Base-by-base conservation (phyloP, 2,113 vertebrate genomes). In the Sminthopsis crassicaudata region DNA sequence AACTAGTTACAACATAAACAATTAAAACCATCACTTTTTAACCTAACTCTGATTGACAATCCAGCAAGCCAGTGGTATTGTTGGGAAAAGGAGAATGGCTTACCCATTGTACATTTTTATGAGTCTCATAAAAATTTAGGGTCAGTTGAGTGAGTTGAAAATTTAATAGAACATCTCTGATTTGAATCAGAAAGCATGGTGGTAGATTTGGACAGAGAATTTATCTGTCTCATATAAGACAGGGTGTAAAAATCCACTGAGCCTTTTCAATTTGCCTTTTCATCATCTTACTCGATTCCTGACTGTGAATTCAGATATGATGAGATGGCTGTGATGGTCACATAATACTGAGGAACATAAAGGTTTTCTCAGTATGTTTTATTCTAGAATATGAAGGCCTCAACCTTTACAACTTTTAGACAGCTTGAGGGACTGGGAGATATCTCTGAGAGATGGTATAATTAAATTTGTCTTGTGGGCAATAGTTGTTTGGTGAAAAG, bases 81-180 rank as follows among this genome's bases (percentile, higher is more conserved):
- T 84, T 84, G 67, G 14, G 36, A 42, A 84, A 84, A 42, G 67
- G n/a, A 84, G n/a, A 84, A 84, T 42, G n/a, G n/a, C 19, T 42
- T 84, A 42, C n/a, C n/a, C 67, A 84, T 6, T n/a, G 1, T 84
- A 42, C 36, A 84, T 84, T 84, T 84, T 84, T 84, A 84, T 84
- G 16, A 84, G 19, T 84, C 16, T n/a, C 67, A 84, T 84, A 84
- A 84, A 84, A 84, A 42, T 84, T 84, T 84, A 84, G 67, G 67
- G 67, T 42, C 6, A 22, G 7, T 84, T 84, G 67, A 84, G n/a
- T 84, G 67, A n/a, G n/a, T 42, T 42, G 67, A 84, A 84, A 84
- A 84, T 84, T 84, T 84, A 84, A 84, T 84, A 84, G 67, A 84
- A 84, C 67, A 84, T 84, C n/a, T 84, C n/a, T 84, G 67, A 42